phyloP scores from a whole-genome alignment of 2,888 invertebrate genomes.

The Pandemis cinnamomeana region DNA sequence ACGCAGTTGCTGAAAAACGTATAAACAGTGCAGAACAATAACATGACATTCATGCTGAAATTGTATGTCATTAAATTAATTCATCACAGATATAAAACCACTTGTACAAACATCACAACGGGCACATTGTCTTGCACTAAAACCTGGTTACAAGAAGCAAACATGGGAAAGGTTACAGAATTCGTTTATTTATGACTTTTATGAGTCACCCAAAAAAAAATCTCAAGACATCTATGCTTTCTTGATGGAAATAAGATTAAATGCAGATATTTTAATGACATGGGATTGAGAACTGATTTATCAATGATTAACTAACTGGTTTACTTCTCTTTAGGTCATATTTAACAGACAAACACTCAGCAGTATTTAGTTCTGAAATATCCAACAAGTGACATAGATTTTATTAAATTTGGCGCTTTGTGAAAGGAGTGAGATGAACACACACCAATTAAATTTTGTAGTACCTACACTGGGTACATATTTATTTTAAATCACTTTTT shows the following conservation, averaged over 20 bases:
- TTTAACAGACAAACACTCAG: too few species aligned
- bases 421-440: background rate
- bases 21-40: conserved; percentile 26
- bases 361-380: too few species aligned
- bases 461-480: background rate
- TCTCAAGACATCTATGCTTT: background rate
- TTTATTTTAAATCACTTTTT: background rate
- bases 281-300: too few species aligned
- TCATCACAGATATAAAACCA: conserved; percentile 40
- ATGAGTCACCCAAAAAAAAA: conserved; percentile 27
- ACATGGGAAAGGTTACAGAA: conserved; percentile 19
- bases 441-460: background rate
- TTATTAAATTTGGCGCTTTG: too few species aligned
- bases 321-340: too few species aligned
- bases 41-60: conserved; percentile 45
- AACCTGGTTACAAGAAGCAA: conserved; percentile 35
- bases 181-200: conserved; percentile 23
- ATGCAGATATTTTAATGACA: too few species aligned
- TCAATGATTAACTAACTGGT: too few species aligned
- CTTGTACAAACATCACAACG: conserved; percentile 44
- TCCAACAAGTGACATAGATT: too few species aligned
- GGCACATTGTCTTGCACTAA: conserved; percentile 25
- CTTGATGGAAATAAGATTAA: too few species aligned
- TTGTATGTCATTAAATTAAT: conserved; percentile 45
- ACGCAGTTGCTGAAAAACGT: conserved; percentile 21